These are phyloP conservation scores for Porphyrio hochstetteri DNA, from an alignment of 2,113 vertebrate genomes.

Conservation along the genomic window DNA sequence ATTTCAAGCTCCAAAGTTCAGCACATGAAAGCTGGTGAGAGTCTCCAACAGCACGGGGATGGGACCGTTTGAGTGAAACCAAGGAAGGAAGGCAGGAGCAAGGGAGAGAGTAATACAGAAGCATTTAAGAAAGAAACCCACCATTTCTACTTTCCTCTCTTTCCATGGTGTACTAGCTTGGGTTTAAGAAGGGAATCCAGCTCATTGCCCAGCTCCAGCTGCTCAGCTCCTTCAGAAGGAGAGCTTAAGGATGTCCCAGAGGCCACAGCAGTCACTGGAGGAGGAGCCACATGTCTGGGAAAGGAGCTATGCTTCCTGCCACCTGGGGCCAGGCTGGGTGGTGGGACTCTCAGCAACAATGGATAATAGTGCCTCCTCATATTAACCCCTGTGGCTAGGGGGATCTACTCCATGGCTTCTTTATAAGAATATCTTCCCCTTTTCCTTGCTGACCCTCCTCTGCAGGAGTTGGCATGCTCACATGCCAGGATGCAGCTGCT, in stretches of 20 bases:
- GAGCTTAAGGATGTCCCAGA: not conserved
- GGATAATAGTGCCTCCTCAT: not conserved
- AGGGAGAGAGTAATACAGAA: not conserved
- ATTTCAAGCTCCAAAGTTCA: not conserved
- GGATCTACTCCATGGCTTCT: not conserved
- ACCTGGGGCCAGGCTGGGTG: not conserved
- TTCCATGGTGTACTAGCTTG: not conserved
- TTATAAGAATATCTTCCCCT: not conserved
- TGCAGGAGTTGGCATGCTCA: not conserved
- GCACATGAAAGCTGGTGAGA: not conserved
- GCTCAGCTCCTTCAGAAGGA: not conserved
- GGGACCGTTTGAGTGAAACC: not conserved
- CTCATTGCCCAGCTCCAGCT: not conserved
- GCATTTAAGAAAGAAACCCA: not conserved
- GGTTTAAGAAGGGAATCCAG: not conserved
- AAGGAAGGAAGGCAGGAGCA: not conserved
- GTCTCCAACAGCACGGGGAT: not conserved
- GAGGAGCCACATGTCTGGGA: not conserved
- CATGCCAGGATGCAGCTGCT: accelerated
- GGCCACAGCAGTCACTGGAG: not conserved
- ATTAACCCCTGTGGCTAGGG: not conserved
- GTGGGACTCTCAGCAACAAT: accelerated
- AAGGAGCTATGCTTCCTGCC: not conserved
- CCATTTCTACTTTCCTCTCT: not conserved
- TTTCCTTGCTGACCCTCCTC: not conserved